phyloP scores from a whole-genome alignment of 2,888 invertebrate genomes.

The Apamea epomidion region DNA sequence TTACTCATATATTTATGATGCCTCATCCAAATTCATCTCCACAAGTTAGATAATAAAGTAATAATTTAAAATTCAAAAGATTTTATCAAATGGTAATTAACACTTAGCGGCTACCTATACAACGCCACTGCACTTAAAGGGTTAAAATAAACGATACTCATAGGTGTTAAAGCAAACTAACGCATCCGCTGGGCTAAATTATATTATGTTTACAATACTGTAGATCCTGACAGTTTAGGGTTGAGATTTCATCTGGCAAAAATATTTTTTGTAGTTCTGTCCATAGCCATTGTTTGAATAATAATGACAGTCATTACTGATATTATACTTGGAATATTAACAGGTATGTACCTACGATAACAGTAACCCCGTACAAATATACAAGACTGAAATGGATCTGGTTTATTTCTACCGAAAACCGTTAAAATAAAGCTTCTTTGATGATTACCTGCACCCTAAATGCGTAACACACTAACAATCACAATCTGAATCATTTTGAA shows the following conservation, averaged over 20 bases:
- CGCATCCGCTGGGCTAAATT: conserved; percentile 30
- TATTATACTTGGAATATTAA: not conserved
- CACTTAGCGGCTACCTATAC: not conserved
- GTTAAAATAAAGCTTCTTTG: too few species aligned
- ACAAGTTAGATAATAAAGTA: not conserved
- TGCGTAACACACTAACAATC: too few species aligned
- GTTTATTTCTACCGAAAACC: too few species aligned
- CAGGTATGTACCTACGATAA: too few species aligned
- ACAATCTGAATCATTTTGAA: too few species aligned
- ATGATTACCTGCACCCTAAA: too few species aligned
- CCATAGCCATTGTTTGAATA: not conserved
- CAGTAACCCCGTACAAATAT: too few species aligned
- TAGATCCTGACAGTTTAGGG: not conserved
- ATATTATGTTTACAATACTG: conserved; percentile 11
- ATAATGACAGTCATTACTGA: not conserved
- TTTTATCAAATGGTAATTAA: conserved; percentile 26
- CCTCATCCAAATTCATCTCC: not conserved
- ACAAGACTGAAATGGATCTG: too few species aligned
- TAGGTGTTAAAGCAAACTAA: conserved; percentile 27
- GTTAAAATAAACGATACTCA: conserved; percentile 6
- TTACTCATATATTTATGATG: not conserved
- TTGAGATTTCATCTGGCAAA: conserved; percentile 4
- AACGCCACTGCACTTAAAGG: conserved; percentile 9
- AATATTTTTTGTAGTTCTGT: not conserved
- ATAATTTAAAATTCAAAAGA: not conserved